A percentile compares a stretch with the other conserved stretches of the same genome.
These are phyloP conservation scores for Phoenicopterus ruber DNA, from an alignment of 2,113 vertebrate species.

Conservation along the genomic window DNA sequence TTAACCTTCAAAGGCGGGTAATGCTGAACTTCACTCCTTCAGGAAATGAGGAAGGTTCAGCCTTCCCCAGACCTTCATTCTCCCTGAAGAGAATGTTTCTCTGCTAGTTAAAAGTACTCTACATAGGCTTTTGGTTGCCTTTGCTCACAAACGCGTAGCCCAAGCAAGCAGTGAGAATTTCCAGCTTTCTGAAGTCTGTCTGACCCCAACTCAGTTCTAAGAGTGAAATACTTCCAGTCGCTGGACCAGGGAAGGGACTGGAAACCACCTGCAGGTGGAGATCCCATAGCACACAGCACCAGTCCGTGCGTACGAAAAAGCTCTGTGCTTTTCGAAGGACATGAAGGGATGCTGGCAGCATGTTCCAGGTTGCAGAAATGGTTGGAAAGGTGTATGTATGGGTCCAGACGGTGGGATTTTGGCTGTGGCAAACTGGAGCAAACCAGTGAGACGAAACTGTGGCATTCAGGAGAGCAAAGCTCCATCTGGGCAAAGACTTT, in stretches of 20 bases:
- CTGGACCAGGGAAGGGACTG: background rate
- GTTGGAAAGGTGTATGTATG: rapidly evolving
- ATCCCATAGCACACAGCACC: background rate
- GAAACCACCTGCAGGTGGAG: background rate
- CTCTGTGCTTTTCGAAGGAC: background rate
- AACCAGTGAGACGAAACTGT: background rate
- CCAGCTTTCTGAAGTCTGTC: background rate
- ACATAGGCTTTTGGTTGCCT: background rate
- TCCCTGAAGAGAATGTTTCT: background rate
- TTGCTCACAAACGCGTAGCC: background rate
- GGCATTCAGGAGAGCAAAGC: background rate
- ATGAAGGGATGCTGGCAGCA: too few relatives aligned
- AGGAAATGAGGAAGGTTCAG: background rate
- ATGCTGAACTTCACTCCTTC: background rate
- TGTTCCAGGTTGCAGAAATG: too few relatives aligned
- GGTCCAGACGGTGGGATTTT: background rate
- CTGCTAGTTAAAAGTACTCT: background rate
- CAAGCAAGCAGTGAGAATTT: background rate
- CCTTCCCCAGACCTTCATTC: background rate
- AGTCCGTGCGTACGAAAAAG: background rate
- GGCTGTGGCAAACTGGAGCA: background rate
- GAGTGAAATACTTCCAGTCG: background rate
- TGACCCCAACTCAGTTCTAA: rapidly evolving
- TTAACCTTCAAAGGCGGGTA: background rate
- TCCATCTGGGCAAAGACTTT: background rate